Evolutionary conservation across 2,888 invertebrate species (phyloP), one percentile per base, ranked within the genome.

Genomic region (Euzophera pinguis): DNA sequence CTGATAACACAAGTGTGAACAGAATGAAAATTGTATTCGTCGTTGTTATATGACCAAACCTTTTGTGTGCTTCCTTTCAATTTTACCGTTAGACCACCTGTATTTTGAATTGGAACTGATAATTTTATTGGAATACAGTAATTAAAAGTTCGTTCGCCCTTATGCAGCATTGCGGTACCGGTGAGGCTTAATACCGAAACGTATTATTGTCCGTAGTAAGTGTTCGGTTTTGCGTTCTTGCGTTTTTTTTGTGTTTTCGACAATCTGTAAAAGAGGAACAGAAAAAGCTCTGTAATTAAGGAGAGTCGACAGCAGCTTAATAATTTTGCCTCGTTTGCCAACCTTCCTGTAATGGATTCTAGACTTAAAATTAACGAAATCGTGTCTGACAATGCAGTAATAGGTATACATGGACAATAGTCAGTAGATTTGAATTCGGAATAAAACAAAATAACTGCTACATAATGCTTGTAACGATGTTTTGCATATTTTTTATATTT

Each of bases 231-330:
- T 51, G 54, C 56, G 34, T 61, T 59, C n/a, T 52, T 51, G 53
- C 64, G 62, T 58, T 56, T 63, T 62, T 65, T 69, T 68, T 65
- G 53, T 61, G 59, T 70, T 65, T 64, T 64, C 55, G 59, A 67
- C 71, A 67, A 68, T 73, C 66, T 69, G 58, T 58, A 54, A 62
- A 63, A 64, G 60, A 57, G 65, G 64, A 61, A 64, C 56, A 57
- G 65, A 67, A 69, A 70, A 65, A 64, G 68, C 69, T 70, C 62
- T 64, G 72, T 70, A 71, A 77, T 78, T 77, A 74, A 70, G 59
- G 60, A 65, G 64, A 67, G 65, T 71, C 66, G 71, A 68, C 71
- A 70, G 65, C 53, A 64, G 69, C 69, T 69, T 74, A 70, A 75
- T 72, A 67, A 68, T 64, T 65, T 65, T 67, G 57, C 63, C 65